Percentiles rank a stretch among this genome's conserved stretches.
These are phyloP conservation scores for Ciconia maguari DNA, from an alignment of 2,113 vertebrate species.

Conservation along the genomic window DNA sequence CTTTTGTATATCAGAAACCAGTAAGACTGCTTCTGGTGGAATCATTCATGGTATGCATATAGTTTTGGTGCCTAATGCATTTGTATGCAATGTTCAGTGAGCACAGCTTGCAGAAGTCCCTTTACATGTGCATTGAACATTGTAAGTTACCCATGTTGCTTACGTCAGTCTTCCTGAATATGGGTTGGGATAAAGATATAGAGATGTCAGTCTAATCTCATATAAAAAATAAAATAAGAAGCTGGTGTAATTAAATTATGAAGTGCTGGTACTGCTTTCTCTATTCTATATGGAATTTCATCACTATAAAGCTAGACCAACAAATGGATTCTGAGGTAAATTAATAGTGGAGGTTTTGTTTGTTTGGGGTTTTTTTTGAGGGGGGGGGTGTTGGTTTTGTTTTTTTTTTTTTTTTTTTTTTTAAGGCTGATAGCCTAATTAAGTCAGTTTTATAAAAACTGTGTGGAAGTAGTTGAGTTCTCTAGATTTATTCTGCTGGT, in stretches of 20 bases:
- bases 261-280: neutral
- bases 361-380: rapidly evolving
- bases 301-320: neutral
- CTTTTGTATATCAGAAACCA: neutral
- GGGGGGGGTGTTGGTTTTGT: no score
- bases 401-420: neutral
- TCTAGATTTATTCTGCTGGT: neutral
- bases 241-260: neutral
- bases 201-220: neutral
- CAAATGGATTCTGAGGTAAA: neutral
- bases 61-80: neutral
- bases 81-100: neutral
- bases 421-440: neutral
- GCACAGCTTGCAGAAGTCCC: neutral
- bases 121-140: rapidly evolving
- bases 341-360: neutral
- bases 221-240: neutral
- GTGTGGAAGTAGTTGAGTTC: neutral
- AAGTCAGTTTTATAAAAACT: neutral
- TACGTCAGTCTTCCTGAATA: neutral
- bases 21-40: neutral
- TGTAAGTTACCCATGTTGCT: neutral
- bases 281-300: neutral
- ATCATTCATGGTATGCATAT: neutral
- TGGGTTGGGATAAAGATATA: neutral